Conservation (phyloP, 1,140 invertebrate species). For the Ceratitis capitata region DNA sequence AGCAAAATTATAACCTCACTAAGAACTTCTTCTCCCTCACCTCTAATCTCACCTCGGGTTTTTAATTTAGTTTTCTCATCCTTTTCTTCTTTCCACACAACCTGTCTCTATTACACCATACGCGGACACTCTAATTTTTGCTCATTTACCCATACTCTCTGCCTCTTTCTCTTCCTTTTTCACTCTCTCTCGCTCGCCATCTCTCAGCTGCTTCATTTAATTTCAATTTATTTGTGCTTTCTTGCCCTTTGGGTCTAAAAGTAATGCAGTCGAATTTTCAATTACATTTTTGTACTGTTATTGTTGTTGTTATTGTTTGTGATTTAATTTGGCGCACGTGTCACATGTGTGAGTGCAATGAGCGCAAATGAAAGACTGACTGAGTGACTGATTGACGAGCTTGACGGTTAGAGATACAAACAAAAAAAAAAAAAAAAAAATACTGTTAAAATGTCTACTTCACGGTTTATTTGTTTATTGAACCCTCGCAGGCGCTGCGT, state of each 20-base stretch:
- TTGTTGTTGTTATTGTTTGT: too few species aligned
- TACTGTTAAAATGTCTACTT: too few species aligned
- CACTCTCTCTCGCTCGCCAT: neutral
- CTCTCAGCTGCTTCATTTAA: neutral
- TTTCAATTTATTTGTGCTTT: conserved; percentile 23
- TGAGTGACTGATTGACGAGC: neutral
- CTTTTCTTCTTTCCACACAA: too few species aligned
- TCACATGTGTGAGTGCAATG: neutral
- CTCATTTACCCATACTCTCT: too few species aligned
- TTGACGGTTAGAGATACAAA: neutral
- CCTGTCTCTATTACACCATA: too few species aligned
- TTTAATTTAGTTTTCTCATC: too few species aligned
- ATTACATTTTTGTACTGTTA: conserved; percentile 7
- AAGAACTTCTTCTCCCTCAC: too few species aligned
- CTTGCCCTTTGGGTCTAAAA: neutral
- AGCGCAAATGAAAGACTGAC: neutral
- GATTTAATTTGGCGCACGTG: conserved; percentile 22
- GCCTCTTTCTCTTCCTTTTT: neutral
- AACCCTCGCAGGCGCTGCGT: neutral
- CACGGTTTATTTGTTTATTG: neutral
- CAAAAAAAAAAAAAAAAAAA: neutral
- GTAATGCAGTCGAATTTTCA: neutral
- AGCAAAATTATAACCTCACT: too few species aligned
- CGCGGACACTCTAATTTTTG: too few species aligned
- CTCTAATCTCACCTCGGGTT: too few species aligned